phyloP scores from a whole-genome alignment of 2,888 invertebrate species.

The Papilio demoleus region DNA sequence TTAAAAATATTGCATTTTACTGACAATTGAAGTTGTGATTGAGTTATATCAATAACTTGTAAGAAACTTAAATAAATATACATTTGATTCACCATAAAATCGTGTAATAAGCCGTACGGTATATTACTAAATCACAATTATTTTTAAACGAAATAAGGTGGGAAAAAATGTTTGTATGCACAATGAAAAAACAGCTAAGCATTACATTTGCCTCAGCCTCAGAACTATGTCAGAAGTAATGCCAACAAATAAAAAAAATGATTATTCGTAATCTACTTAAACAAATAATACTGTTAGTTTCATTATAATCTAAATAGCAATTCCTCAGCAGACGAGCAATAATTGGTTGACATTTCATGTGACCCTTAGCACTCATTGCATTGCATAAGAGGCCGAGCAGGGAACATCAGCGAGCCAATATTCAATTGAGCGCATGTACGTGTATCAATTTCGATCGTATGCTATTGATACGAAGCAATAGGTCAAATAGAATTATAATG shows the following conservation, averaged over 20 bases:
- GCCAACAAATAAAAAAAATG: not conserved
- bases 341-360: conserved; percentile 22
- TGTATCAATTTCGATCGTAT: not conserved
- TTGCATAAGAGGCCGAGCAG: conserved; percentile 6
- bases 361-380: conserved; percentile 11
- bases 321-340: not conserved
- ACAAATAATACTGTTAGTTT: not conserved
- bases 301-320: not conserved
- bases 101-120: not conserved
- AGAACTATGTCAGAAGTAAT: too few relatives aligned
- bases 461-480: not conserved
- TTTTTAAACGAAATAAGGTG: too few relatives aligned
- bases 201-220: too few relatives aligned
- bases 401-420: conserved; percentile 7
- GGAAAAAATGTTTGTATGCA: too few relatives aligned
- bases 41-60: not conserved
- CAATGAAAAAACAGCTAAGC: too few relatives aligned
- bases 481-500: not conserved
- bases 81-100: not conserved
- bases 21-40: not conserved
- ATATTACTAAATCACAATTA: too few relatives aligned
- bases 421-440: conserved; percentile 10
- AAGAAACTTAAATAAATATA: not conserved
- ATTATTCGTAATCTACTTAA: not conserved
- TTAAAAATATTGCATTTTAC: conserved; percentile 4